phyloP scores from a whole-genome alignment of 2,797 vertebrate genomes.

The Nyctalus aviator region DNA sequence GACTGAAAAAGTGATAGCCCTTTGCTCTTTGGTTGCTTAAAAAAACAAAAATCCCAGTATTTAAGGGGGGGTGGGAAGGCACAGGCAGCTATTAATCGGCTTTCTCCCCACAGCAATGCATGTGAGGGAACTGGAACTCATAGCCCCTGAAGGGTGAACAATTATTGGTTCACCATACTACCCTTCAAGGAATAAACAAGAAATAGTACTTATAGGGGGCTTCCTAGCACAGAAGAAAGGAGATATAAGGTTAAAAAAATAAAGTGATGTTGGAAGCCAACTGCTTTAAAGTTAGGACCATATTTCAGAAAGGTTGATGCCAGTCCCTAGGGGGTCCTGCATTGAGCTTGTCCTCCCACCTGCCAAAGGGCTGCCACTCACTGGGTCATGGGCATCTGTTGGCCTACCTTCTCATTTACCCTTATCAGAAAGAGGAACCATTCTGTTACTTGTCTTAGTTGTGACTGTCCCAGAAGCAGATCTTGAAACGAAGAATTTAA shows the following conservation, averaged over 20 bases:
- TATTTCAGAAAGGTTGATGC: neutral
- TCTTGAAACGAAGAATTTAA: constrained; percentile 5
- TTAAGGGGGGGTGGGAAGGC: neutral
- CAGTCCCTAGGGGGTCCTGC: fast-evolving
- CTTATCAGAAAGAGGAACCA: neutral
- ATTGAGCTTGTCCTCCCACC: neutral
- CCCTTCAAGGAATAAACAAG: constrained; percentile 43
- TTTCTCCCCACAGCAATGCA: neutral
- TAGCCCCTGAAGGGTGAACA: neutral
- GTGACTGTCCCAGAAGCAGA: neutral
- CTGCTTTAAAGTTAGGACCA: neutral
- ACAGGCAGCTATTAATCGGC: neutral
- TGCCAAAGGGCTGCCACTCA: neutral
- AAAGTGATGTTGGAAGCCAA: neutral
- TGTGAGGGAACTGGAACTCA: neutral
- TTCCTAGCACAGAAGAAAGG: constrained; percentile 43
- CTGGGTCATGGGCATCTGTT: neutral
- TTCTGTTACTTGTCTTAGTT: neutral
- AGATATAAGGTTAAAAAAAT: constrained; percentile 30
- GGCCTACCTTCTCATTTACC: neutral
- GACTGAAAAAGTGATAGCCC: neutral
- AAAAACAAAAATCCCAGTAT: neutral
- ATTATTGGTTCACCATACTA: neutral
- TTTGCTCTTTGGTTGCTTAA: neutral
- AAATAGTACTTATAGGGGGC: constrained; percentile 35